These are phyloP conservation scores for Thalassoma bifasciatum DNA, from an alignment of 2,113 vertebrate genomes.

Conservation along the genomic window DNA sequence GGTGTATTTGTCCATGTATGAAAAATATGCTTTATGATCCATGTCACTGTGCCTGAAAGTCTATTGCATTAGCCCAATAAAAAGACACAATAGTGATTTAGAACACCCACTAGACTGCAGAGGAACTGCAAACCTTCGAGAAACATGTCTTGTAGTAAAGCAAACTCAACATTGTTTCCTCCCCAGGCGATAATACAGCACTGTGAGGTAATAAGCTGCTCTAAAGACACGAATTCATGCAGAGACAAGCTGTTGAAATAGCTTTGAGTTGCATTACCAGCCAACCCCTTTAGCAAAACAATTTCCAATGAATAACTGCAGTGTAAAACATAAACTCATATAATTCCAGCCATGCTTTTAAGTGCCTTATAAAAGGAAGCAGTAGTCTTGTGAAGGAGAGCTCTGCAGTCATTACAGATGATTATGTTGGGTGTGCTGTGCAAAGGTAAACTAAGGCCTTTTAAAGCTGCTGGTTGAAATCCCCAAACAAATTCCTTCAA, in stretches of 20 bases:
- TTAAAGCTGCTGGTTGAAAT: conserved; percentile 51
- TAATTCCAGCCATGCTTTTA: conserved; percentile 43
- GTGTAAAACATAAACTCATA: conserved; percentile 64
- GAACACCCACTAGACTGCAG: conserved; percentile 52
- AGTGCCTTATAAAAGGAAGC: conserved; percentile 24
- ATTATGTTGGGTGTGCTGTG: conserved; percentile 33
- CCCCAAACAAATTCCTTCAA: conserved; percentile 18
- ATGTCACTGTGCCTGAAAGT: conserved; percentile 35
- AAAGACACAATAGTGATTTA: conserved; percentile 51
- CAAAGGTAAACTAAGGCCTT: conserved; percentile 26
- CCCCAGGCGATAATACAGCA: conserved; percentile 57
- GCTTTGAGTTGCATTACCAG: conserved; percentile 58
- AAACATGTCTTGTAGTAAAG: conserved; percentile 55
- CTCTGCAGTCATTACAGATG: conserved; percentile 37
- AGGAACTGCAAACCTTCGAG: conserved; percentile 38
- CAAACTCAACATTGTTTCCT: conserved; percentile 60
- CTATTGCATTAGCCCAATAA: conserved; percentile 30
- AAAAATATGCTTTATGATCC: conserved; percentile 28
- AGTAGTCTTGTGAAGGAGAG: conserved; percentile 22
- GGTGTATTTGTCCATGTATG: conserved; percentile 19
- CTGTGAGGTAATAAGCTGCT: conserved; percentile 73
- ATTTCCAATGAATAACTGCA: conserved; percentile 66
- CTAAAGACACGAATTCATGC: conserved; percentile 68
- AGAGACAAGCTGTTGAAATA: conserved; percentile 72
- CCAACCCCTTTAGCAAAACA: conserved; percentile 59